Base-by-base conservation (phyloP, 2,797 vertebrate genomes). In the Epinephelus coioides region DNA sequence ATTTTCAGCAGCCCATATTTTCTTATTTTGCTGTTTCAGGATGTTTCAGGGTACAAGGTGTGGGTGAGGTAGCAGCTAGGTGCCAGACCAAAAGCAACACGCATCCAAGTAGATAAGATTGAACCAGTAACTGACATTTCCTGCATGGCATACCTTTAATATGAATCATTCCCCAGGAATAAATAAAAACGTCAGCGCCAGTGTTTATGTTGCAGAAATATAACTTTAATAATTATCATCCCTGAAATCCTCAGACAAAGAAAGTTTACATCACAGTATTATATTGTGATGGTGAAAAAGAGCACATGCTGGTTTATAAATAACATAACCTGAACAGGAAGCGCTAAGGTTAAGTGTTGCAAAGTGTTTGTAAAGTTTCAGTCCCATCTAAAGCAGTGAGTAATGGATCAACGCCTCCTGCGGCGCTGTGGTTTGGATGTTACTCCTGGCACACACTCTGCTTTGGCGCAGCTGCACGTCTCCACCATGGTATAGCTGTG, bases 401-500 rank as follows among this genome's bases (percentile, higher is more conserved):
- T n/a, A 7, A 1, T 10, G 2, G 30, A 30, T 93, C 69, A 93
- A 62, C 73, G 81, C 59, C 78, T 90, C 64, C 84, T 84, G 40
- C 81, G 83, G 10, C 23, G 69, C 56, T 9, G 30, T 6, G 21
- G 9, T 23, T n/a, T 64, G 1, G 66, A 0, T 0, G 66, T 49
- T 0, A 25, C 30, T 6, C 53, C 53, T 0, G 15, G 2, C 9
- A 11, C 21, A n/a, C 92, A 93, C 4, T 78, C 60, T 11, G 90
- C 30, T 57, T 13, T 34, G 18, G 21, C 43, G 66, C 98, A 99
- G 68, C 64, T 56, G 61, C 97, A 99, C 0, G 88, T 82, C 6
- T 97, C 94, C 34, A 96, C 88, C 0, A 93, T 78, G 6, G 81
- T 78, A 70, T 97, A 97, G 1, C 53, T 88, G 85, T 95, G 91